Evolutionary conservation across 1,140 invertebrate species (phyloP), one percentile per base, ranked within the genome.

Genomic region (Drosophila leontia): DNA sequence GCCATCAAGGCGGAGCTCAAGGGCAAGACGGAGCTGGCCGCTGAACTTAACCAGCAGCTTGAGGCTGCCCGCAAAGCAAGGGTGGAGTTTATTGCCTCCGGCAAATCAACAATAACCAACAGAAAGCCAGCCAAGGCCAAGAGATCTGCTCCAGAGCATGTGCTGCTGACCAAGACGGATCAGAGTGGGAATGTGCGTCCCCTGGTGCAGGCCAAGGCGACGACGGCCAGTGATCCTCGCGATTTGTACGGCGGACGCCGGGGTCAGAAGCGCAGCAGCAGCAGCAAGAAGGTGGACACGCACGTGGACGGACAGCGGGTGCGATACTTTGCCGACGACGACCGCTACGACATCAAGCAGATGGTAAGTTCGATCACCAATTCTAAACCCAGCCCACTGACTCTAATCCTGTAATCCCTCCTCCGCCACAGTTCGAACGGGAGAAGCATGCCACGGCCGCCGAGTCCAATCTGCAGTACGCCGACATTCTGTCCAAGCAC

Each of bases 1-100:
- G 95, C 98, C 68, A 93, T 99, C 0, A 98, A 98, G 94, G 98
- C 98, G 34, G 97, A 99, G 94, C 95, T 98, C 71, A 95, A 98
- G 94, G 98, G 97, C 44, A 96, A 99, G 92, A 92, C 92, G 58
- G 94, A 94, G 74, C 86, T 97, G 58, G 96, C 95, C 3, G 82
- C 91, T 35, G 94, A 97, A 85, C 93, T 99, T 7, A 97, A 97
- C 94, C 63, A 85, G 7, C 95, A 98, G 93, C 92, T 98, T 44
- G 95, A 97, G 70, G 93, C 93, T 29, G 97, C 97, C 0, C 94
- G 95, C 80, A 93, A 95, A 80, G 93, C 92, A 48, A 93, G 94
- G 17, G 94, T 94, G 45, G 86, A 93, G 63, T 78, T 78, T 13
- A 75, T 83, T 15, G 70, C 79, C 23, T 26, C 51, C 37, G 76